A percentile compares a stretch with the other conserved stretches of the same genome.
phyloP scores from a whole-genome alignment of 2,113 vertebrate species.

The Catagonus wagneri region DNA sequence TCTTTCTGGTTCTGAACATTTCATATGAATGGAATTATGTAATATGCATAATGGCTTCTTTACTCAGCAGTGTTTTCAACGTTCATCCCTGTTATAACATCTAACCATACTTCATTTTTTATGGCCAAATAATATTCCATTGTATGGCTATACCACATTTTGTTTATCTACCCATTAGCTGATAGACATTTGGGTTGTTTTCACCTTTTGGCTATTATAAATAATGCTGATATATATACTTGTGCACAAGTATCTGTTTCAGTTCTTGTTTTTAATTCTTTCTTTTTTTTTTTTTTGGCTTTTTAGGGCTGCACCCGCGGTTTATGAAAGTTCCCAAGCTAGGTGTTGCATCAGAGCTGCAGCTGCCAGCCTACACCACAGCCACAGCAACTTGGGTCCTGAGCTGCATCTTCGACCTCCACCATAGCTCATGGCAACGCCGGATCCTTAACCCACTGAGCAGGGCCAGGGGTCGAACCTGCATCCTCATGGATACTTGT shows the following conservation, averaged over 20 bases:
- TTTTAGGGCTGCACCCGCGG: too few relatives aligned
- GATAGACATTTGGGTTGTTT: not conserved
- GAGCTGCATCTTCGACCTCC: too few relatives aligned
- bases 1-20: not conserved
- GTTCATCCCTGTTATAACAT: not conserved
- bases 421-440: too few relatives aligned
- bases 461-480: too few relatives aligned
- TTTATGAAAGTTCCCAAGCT: too few relatives aligned
- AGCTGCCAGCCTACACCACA: too few relatives aligned
- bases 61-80: not conserved
- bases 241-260: not conserved
- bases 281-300: too few relatives aligned
- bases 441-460: too few relatives aligned
- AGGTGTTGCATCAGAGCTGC: too few relatives aligned
- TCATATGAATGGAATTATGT: not conserved
- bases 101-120: not conserved
- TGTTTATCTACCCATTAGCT: not conserved
- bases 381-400: too few relatives aligned
- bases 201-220: constrained; percentile 8
- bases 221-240: constrained; percentile 11
- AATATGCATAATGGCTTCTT: not conserved
- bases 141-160: not conserved
- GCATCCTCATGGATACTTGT: too few relatives aligned
- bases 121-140: not conserved
- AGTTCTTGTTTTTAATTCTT: not conserved